Conservation (phyloP, 2,797 vertebrate species). For the Trachurus trachurus region DNA sequence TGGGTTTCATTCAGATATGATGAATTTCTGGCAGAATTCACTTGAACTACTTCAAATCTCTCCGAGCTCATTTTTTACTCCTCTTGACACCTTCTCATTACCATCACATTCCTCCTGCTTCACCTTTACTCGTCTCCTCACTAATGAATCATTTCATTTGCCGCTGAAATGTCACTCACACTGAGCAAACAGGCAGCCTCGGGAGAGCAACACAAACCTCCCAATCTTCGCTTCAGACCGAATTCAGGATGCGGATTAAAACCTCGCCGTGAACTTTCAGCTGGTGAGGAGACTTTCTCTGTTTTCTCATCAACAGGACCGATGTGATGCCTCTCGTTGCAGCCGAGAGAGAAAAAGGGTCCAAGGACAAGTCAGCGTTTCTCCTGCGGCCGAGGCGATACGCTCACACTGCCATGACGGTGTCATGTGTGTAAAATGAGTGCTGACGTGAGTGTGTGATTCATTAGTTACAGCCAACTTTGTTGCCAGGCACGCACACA, state of each 20-base stretch:
- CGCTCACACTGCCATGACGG: slow-evolving; percentile 20
- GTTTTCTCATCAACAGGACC: slow-evolving; percentile 31
- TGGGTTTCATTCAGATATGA: slow-evolving; percentile 21
- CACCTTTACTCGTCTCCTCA: slow-evolving; percentile 48
- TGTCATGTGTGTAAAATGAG: slow-evolving; percentile 60
- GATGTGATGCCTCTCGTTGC: slow-evolving; percentile 34
- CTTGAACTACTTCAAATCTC: slow-evolving; percentile 19
- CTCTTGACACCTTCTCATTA: slow-evolving; percentile 50
- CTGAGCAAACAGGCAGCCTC: slow-evolving; percentile 18
- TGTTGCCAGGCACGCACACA: slow-evolving; percentile 24
- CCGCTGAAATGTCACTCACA: slow-evolving; percentile 52
- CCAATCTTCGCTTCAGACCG: slow-evolving; percentile 30
- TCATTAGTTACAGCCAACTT: slow-evolving; percentile 62
- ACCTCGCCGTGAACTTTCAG: slow-evolving; percentile 16
- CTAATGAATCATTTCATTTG: slow-evolving; percentile 61
- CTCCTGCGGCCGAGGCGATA: slow-evolving; percentile 39
- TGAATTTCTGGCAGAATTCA: slow-evolving; percentile 32
- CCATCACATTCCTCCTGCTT: slow-evolving; percentile 30
- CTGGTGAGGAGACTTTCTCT: not conserved
- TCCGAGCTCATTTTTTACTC: slow-evolving; percentile 2
- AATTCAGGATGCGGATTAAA: slow-evolving; percentile 12
- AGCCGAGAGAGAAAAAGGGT: slow-evolving; percentile 9
- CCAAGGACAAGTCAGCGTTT: slow-evolving; percentile 54
- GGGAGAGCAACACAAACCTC: slow-evolving; percentile 32
- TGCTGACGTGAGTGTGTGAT: slow-evolving; percentile 59